Conservation (phyloP, 2,888 invertebrate genomes). For the Rosalia funebris region DNA sequence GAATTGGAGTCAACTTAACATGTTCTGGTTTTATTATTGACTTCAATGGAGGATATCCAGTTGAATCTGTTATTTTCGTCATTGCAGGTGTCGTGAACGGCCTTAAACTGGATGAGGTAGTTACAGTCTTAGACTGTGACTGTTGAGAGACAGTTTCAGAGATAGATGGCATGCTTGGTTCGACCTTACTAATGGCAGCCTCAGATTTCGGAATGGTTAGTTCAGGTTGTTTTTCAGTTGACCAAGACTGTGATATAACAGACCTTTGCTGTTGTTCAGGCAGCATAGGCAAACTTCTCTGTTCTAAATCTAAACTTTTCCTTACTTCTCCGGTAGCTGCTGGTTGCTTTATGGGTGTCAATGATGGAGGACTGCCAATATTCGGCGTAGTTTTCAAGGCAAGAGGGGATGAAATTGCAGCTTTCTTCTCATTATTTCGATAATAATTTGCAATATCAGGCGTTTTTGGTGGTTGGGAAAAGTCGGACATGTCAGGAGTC, state of each 20-base stretch:
- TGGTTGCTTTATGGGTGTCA: conserved; percentile 58
- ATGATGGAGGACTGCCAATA: conserved; percentile 60
- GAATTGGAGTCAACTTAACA: conserved; percentile 39
- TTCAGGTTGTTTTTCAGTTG: conserved; percentile 38
- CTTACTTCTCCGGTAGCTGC: conserved; percentile 34
- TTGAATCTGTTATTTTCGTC: conserved; percentile 48
- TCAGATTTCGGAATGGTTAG: conserved; percentile 21
- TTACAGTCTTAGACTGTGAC: conserved; percentile 30
- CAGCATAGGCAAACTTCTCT: conserved; percentile 44
- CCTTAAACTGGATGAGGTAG: conserved; percentile 29
- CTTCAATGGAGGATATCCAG: conserved; percentile 44
- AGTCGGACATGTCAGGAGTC: conserved; percentile 58
- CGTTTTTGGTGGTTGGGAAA: conserved; percentile 61
- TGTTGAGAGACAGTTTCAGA: conserved; percentile 23
- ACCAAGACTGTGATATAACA: conserved; percentile 51
- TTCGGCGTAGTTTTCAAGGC: conserved; percentile 51
- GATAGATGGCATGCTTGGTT: conserved; percentile 28
- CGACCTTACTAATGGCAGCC: conserved; percentile 33
- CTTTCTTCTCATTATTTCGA: conserved; percentile 58
- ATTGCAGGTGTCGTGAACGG: conserved; percentile 43
- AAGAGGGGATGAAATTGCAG: conserved; percentile 31
- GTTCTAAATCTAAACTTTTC: conserved; percentile 38
- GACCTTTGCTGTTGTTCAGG: conserved; percentile 48
- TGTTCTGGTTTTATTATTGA: conserved; percentile 49
- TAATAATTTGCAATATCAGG: conserved; percentile 68